phyloP scores from a whole-genome alignment of 1,140 invertebrate species.

The Listronotus oregonensis region DNA sequence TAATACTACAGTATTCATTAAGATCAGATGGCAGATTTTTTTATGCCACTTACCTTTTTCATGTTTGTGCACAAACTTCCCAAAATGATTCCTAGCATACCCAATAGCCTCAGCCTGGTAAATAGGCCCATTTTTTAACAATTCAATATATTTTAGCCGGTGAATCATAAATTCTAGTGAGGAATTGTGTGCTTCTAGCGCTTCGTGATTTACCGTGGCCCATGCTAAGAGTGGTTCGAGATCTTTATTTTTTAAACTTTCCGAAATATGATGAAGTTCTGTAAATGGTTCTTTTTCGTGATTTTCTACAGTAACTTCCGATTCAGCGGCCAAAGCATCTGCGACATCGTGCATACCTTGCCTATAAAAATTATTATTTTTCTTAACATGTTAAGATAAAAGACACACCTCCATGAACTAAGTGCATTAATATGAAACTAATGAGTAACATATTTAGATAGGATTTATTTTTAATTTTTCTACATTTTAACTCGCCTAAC shows the following conservation, averaged over 20 bases:
- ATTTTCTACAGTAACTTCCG: constrained; percentile 70
- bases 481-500: no score
- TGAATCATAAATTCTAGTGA: constrained; percentile 88
- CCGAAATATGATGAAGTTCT: constrained; percentile 83
- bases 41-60: constrained; percentile 69
- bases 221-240: constrained; percentile 82
- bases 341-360: constrained; percentile 91
- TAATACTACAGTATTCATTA: no score
- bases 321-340: constrained; percentile 81
- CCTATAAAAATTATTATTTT: constrained; percentile 61
- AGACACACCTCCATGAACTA: no score
- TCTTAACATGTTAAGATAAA: no score
- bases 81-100: constrained; percentile 86
- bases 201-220: constrained; percentile 69
- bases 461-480: no score
- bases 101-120: constrained; percentile 78
- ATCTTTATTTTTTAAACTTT: constrained; percentile 77
- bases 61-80: constrained; percentile 79
- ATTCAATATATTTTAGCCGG: constrained; percentile 60
- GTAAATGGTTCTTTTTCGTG: constrained; percentile 81
- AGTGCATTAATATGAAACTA: no score
- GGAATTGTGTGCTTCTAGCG: constrained; percentile 70
- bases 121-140: constrained; percentile 67
- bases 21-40: no score
- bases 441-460: no score